Percentiles rank a stretch among this genome's conserved stretches.
phyloP scores from a whole-genome alignment of 2,113 vertebrate genomes.

The Galbula dea region DNA sequence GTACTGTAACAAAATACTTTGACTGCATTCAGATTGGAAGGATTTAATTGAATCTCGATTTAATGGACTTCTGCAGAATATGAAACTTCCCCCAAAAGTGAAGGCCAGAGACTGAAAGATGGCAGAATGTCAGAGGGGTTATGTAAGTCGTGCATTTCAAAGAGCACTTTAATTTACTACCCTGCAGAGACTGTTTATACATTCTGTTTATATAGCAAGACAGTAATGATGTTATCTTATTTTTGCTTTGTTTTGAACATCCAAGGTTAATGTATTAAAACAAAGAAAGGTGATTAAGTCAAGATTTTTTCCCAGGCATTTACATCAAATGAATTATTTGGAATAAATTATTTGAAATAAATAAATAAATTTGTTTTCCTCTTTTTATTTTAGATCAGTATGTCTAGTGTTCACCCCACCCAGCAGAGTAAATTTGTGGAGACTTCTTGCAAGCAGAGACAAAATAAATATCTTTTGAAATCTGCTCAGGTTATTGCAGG shows the following conservation, averaged over 20 bases:
- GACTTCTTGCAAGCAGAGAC: not conserved
- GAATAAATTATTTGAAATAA: not conserved
- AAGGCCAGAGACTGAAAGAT: not conserved
- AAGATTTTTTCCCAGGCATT: not conserved
- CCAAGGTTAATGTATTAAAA: constrained; percentile 43
- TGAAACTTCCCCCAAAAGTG: not conserved
- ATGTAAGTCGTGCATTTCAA: constrained; percentile 6
- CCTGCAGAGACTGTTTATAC: not conserved
- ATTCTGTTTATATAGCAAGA: constrained; percentile 48
- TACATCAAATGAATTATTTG: not conserved
- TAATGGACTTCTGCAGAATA: not conserved
- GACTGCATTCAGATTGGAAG: not conserved
- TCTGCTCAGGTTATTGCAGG: not conserved
- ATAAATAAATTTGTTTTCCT: not conserved
- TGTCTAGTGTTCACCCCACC: not conserved
- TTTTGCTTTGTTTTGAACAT: constrained; percentile 13
- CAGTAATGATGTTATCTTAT: constrained; percentile 33
- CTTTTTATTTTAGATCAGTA: not conserved
- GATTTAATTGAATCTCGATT: not conserved
- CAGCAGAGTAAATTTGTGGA: not conserved
- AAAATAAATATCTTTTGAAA: not conserved
- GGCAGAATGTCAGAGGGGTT: constrained; percentile 11
- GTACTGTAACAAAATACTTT: not conserved
- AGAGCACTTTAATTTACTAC: not conserved
- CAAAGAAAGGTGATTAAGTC: not conserved